These are phyloP conservation scores for Ascaphus truei DNA, from an alignment of 2,113 vertebrate genomes.

Conservation along the genomic window DNA sequence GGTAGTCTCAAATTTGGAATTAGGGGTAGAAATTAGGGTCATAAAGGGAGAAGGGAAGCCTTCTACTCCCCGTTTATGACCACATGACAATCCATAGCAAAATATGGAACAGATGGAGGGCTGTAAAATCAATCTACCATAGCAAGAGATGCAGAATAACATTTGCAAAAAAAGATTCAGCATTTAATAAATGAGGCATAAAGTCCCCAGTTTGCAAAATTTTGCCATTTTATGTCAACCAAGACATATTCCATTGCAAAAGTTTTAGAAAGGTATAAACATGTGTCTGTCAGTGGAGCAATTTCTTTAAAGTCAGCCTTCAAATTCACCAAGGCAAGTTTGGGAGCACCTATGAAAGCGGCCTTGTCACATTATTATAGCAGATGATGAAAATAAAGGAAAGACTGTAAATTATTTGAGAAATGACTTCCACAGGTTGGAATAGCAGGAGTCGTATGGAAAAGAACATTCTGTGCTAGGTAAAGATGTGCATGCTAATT, in stretches of 20 bases:
- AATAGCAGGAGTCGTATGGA: neutral
- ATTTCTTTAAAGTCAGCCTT: no score
- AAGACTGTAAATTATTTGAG: neutral
- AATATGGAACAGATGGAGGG: constrained; percentile 19
- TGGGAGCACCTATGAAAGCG: neutral
- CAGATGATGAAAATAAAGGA: neutral
- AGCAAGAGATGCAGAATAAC: constrained; percentile 24
- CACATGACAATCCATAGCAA: neutral
- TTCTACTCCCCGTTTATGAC: neutral
- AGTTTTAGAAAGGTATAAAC: no score
- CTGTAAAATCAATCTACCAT: constrained; percentile 29
- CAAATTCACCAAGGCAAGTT: no score
- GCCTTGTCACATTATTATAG: neutral
- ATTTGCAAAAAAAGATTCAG: constrained; percentile 4
- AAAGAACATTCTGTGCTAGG: neutral
- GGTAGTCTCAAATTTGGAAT: no score
- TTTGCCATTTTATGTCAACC: neutral
- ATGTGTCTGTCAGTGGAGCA: no score
- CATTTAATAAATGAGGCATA: constrained; percentile 5
- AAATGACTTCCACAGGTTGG: neutral
- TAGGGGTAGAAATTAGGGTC: no score
- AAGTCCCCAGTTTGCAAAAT: neutral
- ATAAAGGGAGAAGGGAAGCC: neutral
- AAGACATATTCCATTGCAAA: neutral
- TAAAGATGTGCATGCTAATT: neutral